A percentile compares a stretch with the other conserved stretches of the same genome.
Evolutionary conservation across 2,888 invertebrate genomes (phyloP).

Genomic region (Adineta ricciae): DNA sequence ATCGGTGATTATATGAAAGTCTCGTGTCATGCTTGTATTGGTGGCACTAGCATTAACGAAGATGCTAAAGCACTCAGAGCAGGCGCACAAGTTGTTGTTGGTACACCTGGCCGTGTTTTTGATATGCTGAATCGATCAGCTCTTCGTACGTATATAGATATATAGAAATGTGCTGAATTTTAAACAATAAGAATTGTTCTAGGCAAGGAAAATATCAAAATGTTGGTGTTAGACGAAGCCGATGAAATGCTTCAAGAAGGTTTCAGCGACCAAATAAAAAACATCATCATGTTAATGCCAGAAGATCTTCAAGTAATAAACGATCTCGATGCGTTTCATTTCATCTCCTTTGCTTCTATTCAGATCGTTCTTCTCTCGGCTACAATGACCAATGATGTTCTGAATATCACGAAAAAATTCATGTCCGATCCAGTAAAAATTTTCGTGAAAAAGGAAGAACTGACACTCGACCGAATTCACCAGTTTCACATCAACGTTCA

Average conservation of each 20-base stretch:
- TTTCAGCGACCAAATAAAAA: constrained; percentile 60
- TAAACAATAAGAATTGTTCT: too few species aligned
- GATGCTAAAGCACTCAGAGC: constrained; percentile 84
- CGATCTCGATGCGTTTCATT: too few species aligned
- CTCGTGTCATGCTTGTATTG: constrained; percentile 95
- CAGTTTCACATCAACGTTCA: too few species aligned
- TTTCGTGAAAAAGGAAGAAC: neutral
- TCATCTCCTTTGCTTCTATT: too few species aligned
- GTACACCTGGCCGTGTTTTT: constrained; percentile 90
- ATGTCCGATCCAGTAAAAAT: neutral
- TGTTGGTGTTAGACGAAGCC: constrained; percentile 96
- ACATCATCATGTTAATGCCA: too few species aligned
- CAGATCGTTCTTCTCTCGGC: neutral
- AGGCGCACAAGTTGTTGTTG: constrained; percentile 92
- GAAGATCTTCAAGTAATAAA: too few species aligned
- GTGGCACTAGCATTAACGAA: constrained; percentile 93
- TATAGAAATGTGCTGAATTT: too few species aligned
- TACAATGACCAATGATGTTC: neutral
- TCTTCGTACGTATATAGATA: neutral
- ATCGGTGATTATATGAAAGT: constrained; percentile 96
- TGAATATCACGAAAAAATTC: neutral
- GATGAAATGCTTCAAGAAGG: constrained; percentile 99
- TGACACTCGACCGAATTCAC: neutral
- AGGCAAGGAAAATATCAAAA: constrained; percentile 71
- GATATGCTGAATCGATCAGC: constrained; percentile 92